Evolutionary conservation across 2,888 invertebrate genomes (phyloP), one percentile per base, ranked within the genome.

Genomic region (Tanytarsus gracilentus): DNA sequence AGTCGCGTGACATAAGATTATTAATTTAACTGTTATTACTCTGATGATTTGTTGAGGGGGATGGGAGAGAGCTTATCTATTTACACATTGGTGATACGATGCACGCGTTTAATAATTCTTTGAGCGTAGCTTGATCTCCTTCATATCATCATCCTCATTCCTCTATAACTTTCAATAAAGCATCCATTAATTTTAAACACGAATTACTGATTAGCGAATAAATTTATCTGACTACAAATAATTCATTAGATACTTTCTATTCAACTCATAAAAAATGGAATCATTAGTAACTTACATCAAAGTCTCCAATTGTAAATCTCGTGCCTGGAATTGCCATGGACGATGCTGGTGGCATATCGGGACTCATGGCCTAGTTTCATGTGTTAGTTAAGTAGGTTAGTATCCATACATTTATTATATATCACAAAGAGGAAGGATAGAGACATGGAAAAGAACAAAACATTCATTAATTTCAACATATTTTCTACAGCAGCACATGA

Each of bases 251-350:
- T 50, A 52, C 4, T 44, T 27, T 59, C 36, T 6, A 55, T 39
- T 59, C 52, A 61, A 36, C 30, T 56, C 30, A 58, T n/a, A 62
- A 53, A 62, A 6, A 63, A 59, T 16, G 58, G 39, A 65, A 44
- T 65, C 53, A 63, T 63, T 66, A 62, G 59, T 56, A 69, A 77
- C 83, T 83, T 78, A 85, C 85, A 74, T 86, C 85, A 73, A 84
- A 85, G 74, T 86, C 85, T 69, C 85, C 85, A 69, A 86, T 86
- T 71, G 84, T 85, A 76, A 86, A 86, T 70, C 75, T 77, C 68
- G 81, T 80, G 66, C 73, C 74, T 8, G 73, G 71, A 67, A 74
- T 68, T 67, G 71, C 74, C 64, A 80, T 75, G 70, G 79, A 79
- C 66, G 81, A 80, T 62, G 80, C 80, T 68, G 80, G 77, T 61